Evolutionary conservation across 2,888 invertebrate species (phyloP), one percentile per base, ranked within the genome.

Genomic region (Tridacna gigas): DNA sequence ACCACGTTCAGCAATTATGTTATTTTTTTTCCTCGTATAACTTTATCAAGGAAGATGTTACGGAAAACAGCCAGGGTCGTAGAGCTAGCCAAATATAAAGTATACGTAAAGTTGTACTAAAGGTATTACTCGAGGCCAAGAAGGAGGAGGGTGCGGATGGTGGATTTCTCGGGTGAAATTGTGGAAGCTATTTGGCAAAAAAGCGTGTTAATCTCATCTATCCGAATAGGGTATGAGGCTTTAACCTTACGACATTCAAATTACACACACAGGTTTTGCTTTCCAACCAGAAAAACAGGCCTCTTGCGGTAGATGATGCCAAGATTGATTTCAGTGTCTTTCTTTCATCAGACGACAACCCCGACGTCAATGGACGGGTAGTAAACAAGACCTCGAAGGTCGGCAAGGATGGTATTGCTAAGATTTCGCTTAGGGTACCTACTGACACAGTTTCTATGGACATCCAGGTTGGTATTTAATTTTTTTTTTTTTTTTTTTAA

Each of bases 271-370:
- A 67, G 67, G 67, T 45, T 9, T 67, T 67, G 20, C 47, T 67
- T 15, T 45, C 67, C 3, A 51, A 71, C 26, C 71, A 48, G 20
- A 48, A 51, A 48, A 51, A 47, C 26, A n/a, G 71, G 51, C 71
- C 71, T 26, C 22, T 71, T 13, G 11, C 71, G 22, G 13, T 45
- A 7, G 71, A 51, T 15, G 22, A 71, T 51, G 11, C 15, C 9
- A 26, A 71, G 25, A 13, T 71, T 13, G 51, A 48, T 7, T 26
- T 71, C 71, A 51, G 51, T n/a, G 51, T 25, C 25, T n/a, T 4
- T 13, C 13, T 71, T 11, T 51, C 18, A 15, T 22, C 71, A 12
- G 51, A 15, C 13, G 51, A 22, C 11, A 26, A 71, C 25, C 12
- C 28, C 9, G 26, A 71, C 51, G 51, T 71, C 0, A 18, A 71